phyloP scores from a whole-genome alignment of 2,888 invertebrate genomes.

The Dorcus parallelipipedus region DNA sequence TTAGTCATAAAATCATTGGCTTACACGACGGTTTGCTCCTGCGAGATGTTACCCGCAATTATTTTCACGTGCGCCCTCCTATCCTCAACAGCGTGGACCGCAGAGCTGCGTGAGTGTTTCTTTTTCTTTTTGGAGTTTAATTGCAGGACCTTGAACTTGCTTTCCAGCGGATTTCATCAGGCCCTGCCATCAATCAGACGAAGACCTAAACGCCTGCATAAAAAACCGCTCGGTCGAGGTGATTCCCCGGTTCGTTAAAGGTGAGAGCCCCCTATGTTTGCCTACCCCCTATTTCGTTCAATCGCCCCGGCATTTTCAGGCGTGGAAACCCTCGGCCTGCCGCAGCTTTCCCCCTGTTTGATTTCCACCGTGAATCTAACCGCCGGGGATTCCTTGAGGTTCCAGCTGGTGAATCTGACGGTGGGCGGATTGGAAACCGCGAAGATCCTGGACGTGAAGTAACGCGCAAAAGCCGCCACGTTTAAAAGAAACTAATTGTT shows the following conservation, averaged over 20 bases:
- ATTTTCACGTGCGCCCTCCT: no score
- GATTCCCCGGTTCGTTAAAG: slow-evolving; percentile 14
- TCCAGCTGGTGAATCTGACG: slow-evolving; percentile 7
- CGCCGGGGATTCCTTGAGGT: slow-evolving; percentile 8
- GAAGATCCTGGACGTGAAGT: slow-evolving; percentile 2
- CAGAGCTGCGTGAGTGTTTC: no score
- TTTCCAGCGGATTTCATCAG: slow-evolving; percentile 10
- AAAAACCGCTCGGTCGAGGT: slow-evolving; percentile 4
- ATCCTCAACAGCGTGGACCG: no score
- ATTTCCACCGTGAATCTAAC: slow-evolving; percentile 6
- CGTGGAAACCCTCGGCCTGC: slow-evolving; percentile 7
- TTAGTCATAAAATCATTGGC: no score
- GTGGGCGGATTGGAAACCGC: slow-evolving; percentile 9
- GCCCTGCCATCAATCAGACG: slow-evolving; percentile 6
- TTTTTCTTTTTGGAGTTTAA: no score
- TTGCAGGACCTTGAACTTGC: background rate
- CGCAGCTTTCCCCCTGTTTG: slow-evolving; percentile 4
- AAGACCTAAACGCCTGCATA: slow-evolving; percentile 6
- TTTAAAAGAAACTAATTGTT: background rate
- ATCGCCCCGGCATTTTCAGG: background rate
- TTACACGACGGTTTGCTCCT: no score
- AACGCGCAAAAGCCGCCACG: background rate
- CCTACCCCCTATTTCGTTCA: background rate
- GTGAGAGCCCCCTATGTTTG: background rate
- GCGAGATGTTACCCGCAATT: no score